Evolutionary conservation across 2,113 vertebrate genomes (phyloP), one percentile per base, ranked within the genome.

Genomic region (Oophaga pumilio): DNA sequence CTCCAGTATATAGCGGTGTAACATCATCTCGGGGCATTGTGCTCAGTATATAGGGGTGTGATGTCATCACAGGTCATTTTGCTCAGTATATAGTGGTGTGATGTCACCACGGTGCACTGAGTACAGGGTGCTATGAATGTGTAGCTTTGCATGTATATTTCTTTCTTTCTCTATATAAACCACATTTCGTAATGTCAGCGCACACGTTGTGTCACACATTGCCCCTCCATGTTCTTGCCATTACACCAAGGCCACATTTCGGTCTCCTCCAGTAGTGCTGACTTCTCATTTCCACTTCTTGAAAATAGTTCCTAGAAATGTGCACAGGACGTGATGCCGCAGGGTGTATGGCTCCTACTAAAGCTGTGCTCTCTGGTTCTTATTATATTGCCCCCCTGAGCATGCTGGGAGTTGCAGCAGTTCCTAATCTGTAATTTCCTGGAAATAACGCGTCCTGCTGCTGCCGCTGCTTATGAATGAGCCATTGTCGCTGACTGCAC

Each of bases 271-370:
- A 13, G 17, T 3, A 13, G 17, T 5, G 33, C 28, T 6, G 2
- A 64, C 9, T 83, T 83, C 81, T 26, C 64, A 0, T 69, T 83
- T 83, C 62, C 14, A 68, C 81, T 83, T 83, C 81, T 49, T 68
- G 12, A 66, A 14, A 52, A 43, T n/a, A 6, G 43, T 83, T 83
- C 81, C 62, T 53, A 64, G 81, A 83, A 83, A 66, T 10, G 17
- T 82, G 59, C 8, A 33, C 15, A 33, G 57, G 12, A 64, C 43
- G 2, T 73, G 28, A 20, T 43, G 69, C 53, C 53, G 53, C 14
- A 59, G 7, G 15, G 3, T 26, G 5, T 2, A 1, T 12, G 22
- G 64, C 10, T 2, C 1, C 10, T 66, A 66, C n/a, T 66, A 26
- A 14, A 5, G 28, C 26, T 1, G 26, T 9, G 5, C 5, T 6